These are phyloP conservation scores for Pristionchus pacificus DNA, from an alignment of 1,140 invertebrate genomes.

Conservation along the genomic window DNA sequence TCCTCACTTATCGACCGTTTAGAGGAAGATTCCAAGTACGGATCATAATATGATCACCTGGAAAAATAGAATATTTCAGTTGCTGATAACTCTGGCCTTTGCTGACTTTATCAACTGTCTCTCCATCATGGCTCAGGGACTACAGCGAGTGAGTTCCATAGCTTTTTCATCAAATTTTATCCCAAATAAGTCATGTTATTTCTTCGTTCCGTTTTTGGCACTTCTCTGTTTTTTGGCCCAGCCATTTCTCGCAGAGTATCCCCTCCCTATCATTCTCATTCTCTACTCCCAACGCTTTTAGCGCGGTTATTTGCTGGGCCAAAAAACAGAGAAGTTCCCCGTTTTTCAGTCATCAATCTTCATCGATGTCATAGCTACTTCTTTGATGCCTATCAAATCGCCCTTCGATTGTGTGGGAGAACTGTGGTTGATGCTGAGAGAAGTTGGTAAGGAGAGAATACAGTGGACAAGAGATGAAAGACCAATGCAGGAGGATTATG, in stretches of 20 bases:
- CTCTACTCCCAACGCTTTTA: too few species aligned
- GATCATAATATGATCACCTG: background rate
- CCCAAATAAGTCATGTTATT: too few species aligned
- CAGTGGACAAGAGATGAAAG: too few species aligned
- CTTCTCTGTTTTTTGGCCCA: too few species aligned
- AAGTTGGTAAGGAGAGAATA: too few species aligned
- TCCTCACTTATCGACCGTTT: slow-evolving; percentile 17
- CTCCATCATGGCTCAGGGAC: background rate
- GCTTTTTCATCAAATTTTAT: background rate
- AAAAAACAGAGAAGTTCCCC: too few species aligned
- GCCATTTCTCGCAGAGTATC: too few species aligned
- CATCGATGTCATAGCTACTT: slow-evolving; percentile 19
- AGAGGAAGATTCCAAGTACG: slow-evolving; percentile 24
- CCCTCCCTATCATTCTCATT: too few species aligned
- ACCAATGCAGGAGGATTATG: slow-evolving; percentile 18
- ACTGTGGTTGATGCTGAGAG: slow-evolving; percentile 30
- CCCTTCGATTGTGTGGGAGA: slow-evolving; percentile 30
- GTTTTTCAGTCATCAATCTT: slow-evolving; percentile 9
- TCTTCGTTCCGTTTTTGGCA: too few species aligned
- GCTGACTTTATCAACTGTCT: background rate
- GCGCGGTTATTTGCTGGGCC: too few species aligned
- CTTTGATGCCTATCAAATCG: slow-evolving; percentile 10
- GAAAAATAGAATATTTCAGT: slow-evolving; percentile 12
- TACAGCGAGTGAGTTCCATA: background rate
- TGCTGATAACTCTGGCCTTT: background rate